Conservation (phyloP, 1,140 invertebrate genomes). For the Zaprionus africanus region DNA sequence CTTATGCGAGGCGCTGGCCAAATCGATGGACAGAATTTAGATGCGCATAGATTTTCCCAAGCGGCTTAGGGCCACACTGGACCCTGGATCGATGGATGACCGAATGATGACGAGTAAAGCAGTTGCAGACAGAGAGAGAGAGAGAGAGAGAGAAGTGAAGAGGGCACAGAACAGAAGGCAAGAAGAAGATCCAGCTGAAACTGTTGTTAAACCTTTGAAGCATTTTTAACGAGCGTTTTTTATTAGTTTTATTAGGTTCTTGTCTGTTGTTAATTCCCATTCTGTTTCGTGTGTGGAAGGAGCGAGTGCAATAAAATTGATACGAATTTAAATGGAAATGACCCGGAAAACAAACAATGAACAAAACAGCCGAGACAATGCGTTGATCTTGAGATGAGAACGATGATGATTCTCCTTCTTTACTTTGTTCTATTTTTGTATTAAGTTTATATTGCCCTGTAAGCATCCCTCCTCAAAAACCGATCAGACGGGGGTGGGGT, state of each 20-base stretch:
- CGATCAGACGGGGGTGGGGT: too few species aligned
- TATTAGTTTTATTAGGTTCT: conserved; percentile 27
- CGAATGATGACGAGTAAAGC: conserved; percentile 19
- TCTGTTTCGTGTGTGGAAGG: conserved; percentile 27
- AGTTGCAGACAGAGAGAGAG: not conserved
- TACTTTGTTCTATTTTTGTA: not conserved
- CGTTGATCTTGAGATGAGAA: not conserved
- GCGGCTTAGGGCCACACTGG: conserved; percentile 28
- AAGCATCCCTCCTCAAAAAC: too few species aligned
- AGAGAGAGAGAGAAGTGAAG: not conserved
- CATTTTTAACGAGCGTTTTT: conserved; percentile 45
- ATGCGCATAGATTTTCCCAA: conserved; percentile 56
- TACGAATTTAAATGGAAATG: conserved; percentile 70
- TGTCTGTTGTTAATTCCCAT: conserved; percentile 65
- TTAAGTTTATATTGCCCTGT: not conserved
- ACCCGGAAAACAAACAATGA: conserved; percentile 56
- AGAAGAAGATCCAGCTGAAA: not conserved
- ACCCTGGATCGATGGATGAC: conserved; percentile 7
- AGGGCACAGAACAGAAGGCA: not conserved
- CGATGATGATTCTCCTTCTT: not conserved
- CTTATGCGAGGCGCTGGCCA: conserved; percentile 44
- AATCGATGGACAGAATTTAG: conserved; percentile 51
- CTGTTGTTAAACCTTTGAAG: conserved; percentile 26
- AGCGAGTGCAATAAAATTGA: conserved; percentile 67
- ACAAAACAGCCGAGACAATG: conserved; percentile 31